Evolutionary conservation across 1,140 invertebrate species (phyloP).

Genomic region (Drosophila funebris): DNA sequence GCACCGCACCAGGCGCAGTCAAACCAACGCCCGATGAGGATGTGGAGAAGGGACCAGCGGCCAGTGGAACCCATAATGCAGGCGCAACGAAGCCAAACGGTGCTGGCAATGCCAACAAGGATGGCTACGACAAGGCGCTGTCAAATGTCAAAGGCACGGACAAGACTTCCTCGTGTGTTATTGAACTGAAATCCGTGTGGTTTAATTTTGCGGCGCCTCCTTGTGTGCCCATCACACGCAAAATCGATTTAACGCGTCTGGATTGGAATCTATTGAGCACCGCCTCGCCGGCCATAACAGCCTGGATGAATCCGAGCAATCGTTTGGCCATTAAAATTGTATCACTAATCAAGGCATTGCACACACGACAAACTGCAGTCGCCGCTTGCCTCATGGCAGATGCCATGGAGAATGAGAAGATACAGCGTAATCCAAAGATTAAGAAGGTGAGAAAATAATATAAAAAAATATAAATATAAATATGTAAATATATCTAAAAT

Average conservation of each 20-base stretch:
- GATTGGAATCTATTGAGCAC: constrained; percentile 99
- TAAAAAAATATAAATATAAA: not conserved
- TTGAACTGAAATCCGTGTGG: constrained; percentile 96
- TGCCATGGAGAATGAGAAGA: constrained; percentile 89
- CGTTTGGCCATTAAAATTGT: constrained; percentile 92
- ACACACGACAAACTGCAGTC: constrained; percentile 92
- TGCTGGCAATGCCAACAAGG: constrained; percentile 36
- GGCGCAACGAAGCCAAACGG: constrained; percentile 33
- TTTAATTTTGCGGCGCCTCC: constrained; percentile 99
- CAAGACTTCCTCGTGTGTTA: constrained; percentile 90
- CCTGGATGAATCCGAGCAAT: constrained; percentile 98
- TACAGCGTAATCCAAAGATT: constrained; percentile 80
- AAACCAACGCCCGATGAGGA: constrained; percentile 70
- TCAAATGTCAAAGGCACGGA: constrained; percentile 79
- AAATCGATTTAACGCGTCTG: constrained; percentile 96
- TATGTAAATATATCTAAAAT: not conserved
- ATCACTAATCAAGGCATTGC: constrained; percentile 90
- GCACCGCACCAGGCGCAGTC: constrained; percentile 16
- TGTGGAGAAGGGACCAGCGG: constrained; percentile 62
- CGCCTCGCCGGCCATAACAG: constrained; percentile 97
- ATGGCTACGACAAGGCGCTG: constrained; percentile 71
- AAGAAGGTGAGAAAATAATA: constrained; percentile 63
- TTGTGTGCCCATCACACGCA: constrained; percentile 95
- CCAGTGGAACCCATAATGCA: not conserved
- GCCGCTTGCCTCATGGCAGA: constrained; percentile 98